Evolutionary conservation across 2,113 vertebrate genomes (phyloP).

Genomic region (Romanogobio albipinnatus): DNA sequence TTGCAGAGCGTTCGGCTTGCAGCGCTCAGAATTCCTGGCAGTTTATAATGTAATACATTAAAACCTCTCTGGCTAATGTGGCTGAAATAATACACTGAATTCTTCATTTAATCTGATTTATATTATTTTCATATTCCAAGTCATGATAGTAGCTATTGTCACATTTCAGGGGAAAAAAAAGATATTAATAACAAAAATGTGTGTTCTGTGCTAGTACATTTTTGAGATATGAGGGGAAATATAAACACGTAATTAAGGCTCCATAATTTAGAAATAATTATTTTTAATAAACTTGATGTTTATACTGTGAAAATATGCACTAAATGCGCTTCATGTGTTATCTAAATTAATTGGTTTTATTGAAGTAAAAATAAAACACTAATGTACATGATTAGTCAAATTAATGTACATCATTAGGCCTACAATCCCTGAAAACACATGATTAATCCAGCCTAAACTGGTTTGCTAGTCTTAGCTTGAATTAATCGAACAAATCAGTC

Average conservation of each 20-base stretch:
- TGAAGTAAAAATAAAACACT: background rate
- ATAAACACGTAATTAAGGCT: background rate
- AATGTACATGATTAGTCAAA: background rate
- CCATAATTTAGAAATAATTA: background rate
- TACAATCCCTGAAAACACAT: background rate
- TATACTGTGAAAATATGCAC: background rate
- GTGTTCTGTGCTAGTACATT: background rate
- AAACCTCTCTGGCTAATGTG: conserved; percentile 21
- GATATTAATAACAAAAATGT: background rate
- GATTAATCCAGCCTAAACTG: background rate
- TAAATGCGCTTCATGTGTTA: background rate
- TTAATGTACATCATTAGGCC: background rate
- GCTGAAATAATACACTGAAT: background rate
- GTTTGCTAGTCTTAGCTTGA: background rate
- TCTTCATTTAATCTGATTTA: background rate
- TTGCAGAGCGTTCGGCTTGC: background rate
- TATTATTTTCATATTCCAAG: conserved; percentile 17
- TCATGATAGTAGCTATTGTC: conserved; percentile 9
- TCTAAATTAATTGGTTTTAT: conserved; percentile 2
- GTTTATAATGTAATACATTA: conserved; percentile 29
- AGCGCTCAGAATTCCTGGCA: background rate
- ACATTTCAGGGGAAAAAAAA: background rate
- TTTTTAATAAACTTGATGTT: background rate
- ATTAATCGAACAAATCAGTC: too few species aligned
- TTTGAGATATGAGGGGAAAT: background rate